A percentile compares a stretch with the other conserved stretches of the same genome.
These are phyloP conservation scores for Formicarius rufipectus DNA, from an alignment of 2,113 vertebrate genomes.

Conservation along the genomic window DNA sequence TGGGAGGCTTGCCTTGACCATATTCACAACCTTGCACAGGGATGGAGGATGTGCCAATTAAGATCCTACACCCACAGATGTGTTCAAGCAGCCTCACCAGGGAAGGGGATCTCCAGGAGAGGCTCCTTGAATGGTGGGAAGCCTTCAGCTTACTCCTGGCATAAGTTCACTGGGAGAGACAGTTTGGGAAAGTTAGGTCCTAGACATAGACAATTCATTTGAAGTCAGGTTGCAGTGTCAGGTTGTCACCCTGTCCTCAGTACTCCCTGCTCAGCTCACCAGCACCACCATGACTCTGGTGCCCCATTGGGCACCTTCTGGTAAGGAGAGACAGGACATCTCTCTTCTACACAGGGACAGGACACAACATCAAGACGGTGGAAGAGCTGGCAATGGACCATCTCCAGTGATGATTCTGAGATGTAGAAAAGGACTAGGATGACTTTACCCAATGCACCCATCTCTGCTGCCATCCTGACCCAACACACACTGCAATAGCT, in stretches of 20 bases:
- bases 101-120: not conserved
- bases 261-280: not conserved
- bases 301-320: not conserved
- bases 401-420: rapidly evolving
- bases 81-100: not conserved
- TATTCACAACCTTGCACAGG: not conserved
- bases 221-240: not conserved
- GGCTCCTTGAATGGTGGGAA: not conserved
- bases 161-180: not conserved
- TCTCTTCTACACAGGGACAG: not conserved
- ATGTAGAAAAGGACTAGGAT: not conserved
- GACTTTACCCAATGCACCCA: rapidly evolving
- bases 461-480: not conserved
- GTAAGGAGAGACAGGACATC: not conserved
- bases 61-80: not conserved
- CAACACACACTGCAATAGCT: not conserved
- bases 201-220: rapidly evolving
- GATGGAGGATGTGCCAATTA: not conserved
- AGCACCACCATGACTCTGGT: not conserved
- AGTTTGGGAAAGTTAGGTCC: not conserved
- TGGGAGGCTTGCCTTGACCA: not conserved
- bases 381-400: not conserved
- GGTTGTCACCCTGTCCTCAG: not conserved
- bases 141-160: not conserved
- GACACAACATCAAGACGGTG: rapidly evolving